Conservation (phyloP, 1,140 invertebrate genomes). For the Dendrolimus kikuchii region DNA sequence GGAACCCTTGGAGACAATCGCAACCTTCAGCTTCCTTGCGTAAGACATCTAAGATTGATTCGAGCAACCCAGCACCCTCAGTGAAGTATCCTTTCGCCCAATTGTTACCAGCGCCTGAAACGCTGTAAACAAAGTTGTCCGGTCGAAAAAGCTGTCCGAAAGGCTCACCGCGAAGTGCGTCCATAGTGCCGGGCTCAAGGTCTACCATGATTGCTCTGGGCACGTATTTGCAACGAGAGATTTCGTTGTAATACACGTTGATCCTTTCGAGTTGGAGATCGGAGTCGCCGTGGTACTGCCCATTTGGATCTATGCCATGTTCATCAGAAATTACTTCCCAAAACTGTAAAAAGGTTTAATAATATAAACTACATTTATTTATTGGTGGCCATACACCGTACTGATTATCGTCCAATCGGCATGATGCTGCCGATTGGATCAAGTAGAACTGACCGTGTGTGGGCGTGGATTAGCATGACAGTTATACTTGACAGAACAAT, state of each 20-base stretch:
- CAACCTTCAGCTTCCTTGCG: constrained; percentile 91
- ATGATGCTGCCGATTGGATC: too few relatives aligned
- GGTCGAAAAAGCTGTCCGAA: constrained; percentile 90
- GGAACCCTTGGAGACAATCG: constrained; percentile 83
- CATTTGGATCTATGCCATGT: constrained; percentile 90
- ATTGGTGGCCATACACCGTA: background rate
- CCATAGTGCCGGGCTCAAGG: constrained; percentile 89
- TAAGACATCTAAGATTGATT: constrained; percentile 89
- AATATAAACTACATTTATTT: background rate
- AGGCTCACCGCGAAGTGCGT: constrained; percentile 82
- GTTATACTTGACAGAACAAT: too few relatives aligned
- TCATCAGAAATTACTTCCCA: constrained; percentile 85
- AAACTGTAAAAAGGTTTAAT: constrained; percentile 30
- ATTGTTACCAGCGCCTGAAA: constrained; percentile 82
- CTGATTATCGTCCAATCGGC: too few relatives aligned
- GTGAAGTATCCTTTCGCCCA: constrained; percentile 96
- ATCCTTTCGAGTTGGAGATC: constrained; percentile 90
- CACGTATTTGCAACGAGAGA: constrained; percentile 87
- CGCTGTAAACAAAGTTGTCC: constrained; percentile 85
- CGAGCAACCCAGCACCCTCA: constrained; percentile 93
- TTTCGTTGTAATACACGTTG: constrained; percentile 92
- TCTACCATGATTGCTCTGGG: constrained; percentile 92
- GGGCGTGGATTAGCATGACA: too few relatives aligned
- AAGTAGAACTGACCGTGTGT: too few relatives aligned
- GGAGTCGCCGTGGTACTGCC: constrained; percentile 86